phyloP scores from a whole-genome alignment of 2,797 vertebrate genomes.

The Clarias fuscus region DNA sequence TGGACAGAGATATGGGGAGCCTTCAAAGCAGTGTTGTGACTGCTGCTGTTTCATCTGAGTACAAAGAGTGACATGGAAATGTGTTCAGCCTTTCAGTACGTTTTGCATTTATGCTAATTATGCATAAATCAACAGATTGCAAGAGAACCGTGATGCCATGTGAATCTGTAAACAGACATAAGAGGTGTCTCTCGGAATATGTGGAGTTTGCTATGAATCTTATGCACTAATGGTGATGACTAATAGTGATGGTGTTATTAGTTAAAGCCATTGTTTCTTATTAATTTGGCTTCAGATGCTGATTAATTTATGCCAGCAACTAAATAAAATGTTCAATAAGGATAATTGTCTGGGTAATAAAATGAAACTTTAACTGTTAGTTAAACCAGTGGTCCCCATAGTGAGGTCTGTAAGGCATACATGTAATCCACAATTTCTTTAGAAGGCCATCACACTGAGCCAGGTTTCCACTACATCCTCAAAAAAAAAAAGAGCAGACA shows the following conservation, averaged over 20 bases:
- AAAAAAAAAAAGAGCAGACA: too few relatives aligned
- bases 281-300: background rate
- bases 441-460: too few relatives aligned
- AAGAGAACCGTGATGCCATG: constrained; percentile 42
- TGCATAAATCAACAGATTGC: constrained; percentile 57
- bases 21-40: constrained; percentile 58
- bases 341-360: background rate
- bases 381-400: background rate
- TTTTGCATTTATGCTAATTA: constrained; percentile 63
- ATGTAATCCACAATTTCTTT: background rate
- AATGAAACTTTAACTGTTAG: background rate
- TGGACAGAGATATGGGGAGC: constrained; percentile 58
- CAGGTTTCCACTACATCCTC: too few relatives aligned
- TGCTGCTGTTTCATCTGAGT: constrained; percentile 59
- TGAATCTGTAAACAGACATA: constrained; percentile 49
- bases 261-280: background rate
- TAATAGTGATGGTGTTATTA: background rate
- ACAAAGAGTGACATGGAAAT: constrained; percentile 61
- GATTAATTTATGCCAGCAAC: background rate
- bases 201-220: constrained; percentile 12
- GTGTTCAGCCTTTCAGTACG: constrained; percentile 54
- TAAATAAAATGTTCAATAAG: background rate
- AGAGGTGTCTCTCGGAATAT: constrained; percentile 35
- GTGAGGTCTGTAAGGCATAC: background rate
- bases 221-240: constrained; percentile 1